Evolutionary conservation across 2,888 invertebrate species (phyloP).

Genomic region (Mycalesis mineus): DNA sequence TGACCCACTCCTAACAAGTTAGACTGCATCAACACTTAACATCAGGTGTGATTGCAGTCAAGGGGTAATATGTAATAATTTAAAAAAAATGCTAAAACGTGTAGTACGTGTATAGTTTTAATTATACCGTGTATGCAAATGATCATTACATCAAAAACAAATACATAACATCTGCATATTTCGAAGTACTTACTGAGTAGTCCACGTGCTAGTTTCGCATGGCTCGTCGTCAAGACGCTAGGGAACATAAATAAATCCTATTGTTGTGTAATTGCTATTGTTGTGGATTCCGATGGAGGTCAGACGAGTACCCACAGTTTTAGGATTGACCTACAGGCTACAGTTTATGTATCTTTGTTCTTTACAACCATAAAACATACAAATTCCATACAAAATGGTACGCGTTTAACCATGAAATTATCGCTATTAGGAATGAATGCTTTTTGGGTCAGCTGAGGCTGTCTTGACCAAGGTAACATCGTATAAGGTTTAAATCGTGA

Average conservation of each 20-base stretch:
- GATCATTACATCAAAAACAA: not conserved
- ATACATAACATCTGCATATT: not conserved
- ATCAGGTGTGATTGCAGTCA: too few species aligned
- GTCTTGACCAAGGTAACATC: too few species aligned
- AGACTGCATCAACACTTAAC: too few species aligned
- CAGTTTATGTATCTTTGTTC: constrained; percentile 16
- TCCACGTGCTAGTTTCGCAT: constrained; percentile 24
- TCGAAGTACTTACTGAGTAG: not conserved
- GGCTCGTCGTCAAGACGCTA: constrained; percentile 41
- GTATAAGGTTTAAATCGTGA: too few species aligned
- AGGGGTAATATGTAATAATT: too few species aligned
- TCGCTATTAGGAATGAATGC: not conserved
- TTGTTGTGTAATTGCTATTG: constrained; percentile 60
- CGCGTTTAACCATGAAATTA: not conserved
- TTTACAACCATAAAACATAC: constrained; percentile 13
- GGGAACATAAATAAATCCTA: constrained; percentile 54
- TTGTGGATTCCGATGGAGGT: constrained; percentile 52
- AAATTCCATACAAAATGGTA: constrained; percentile 2
- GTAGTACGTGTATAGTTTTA: too few species aligned
- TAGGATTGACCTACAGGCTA: constrained; percentile 17
- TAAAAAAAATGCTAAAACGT: too few species aligned
- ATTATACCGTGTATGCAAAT: not conserved
- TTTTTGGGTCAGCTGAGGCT: too few species aligned
- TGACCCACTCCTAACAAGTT: too few species aligned
- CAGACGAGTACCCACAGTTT: constrained; percentile 49